These are phyloP conservation scores for Hucho hucho DNA, from an alignment of 2,113 vertebrate genomes.

Conservation along the genomic window DNA sequence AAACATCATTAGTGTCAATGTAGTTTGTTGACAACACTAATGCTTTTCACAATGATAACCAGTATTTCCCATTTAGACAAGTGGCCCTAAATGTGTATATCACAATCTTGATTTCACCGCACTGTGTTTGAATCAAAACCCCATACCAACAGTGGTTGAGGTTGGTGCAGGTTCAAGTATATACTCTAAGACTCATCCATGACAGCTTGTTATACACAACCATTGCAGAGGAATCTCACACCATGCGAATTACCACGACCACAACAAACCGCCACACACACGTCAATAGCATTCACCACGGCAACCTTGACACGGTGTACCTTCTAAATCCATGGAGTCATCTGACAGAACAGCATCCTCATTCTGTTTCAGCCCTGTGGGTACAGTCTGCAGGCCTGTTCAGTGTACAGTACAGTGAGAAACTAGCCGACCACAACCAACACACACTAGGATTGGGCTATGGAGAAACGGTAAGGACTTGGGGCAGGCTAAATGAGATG, in stretches of 20 bases:
- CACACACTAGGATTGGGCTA: neutral
- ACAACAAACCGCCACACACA: conserved; percentile 5
- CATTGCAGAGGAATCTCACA: neutral
- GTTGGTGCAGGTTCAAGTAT: neutral
- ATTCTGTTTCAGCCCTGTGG: conserved; percentile 66
- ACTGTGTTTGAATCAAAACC: neutral
- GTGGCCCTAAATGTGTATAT: neutral
- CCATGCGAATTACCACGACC: conserved; percentile 20
- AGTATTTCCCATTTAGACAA: neutral
- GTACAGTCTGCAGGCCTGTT: neutral
- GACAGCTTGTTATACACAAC: neutral
- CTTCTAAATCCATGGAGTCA: conserved; percentile 73
- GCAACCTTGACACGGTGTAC: conserved; percentile 53
- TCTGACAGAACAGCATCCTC: conserved; percentile 81
- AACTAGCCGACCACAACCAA: neutral
- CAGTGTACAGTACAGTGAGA: conserved; percentile 39
- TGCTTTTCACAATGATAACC: neutral
- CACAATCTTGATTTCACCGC: neutral
- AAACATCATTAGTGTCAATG: neutral
- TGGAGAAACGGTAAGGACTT: neutral
- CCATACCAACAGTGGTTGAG: neutral
- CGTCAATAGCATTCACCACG: neutral
- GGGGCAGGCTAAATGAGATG: neutral
- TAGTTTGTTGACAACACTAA: neutral
- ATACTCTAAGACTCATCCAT: neutral